These are phyloP conservation scores for Periophthalmus magnuspinnatus DNA, from an alignment of 2,797 vertebrate species.

Conservation along the genomic window DNA sequence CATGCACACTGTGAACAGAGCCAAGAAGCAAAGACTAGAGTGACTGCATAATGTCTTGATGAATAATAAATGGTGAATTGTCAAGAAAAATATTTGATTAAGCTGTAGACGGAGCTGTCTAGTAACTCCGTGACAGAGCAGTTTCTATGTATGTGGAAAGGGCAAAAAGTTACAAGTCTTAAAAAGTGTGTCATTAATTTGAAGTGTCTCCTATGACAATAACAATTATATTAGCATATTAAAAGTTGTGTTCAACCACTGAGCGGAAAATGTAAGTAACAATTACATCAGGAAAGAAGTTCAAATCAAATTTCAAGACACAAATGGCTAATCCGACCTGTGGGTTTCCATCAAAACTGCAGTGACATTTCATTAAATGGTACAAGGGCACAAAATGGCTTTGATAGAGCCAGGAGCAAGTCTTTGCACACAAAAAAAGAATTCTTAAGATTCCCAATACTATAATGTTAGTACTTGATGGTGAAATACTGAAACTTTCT, in stretches of 20 bases:
- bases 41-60: conserved; percentile 15
- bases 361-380: conserved; percentile 1
- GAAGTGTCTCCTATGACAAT: not conserved
- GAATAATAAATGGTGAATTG: conserved; percentile 5
- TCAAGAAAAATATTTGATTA: conserved; percentile 11
- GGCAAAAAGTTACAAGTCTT: not conserved
- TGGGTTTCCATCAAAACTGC: not conserved
- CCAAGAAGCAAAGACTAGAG: not conserved
- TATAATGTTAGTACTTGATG: not conserved
- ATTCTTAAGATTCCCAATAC: not conserved
- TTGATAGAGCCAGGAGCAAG: not conserved
- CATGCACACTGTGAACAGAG: not conserved
- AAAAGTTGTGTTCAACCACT: not conserved
- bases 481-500: not conserved
- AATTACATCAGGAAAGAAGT: not conserved
- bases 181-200: not conserved
- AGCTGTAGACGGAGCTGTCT: not conserved
- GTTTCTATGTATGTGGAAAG: not conserved
- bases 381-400: not conserved
- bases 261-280: not conserved
- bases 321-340: not conserved
- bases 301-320: not conserved
- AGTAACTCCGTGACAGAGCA: not conserved
- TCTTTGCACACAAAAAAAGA: not conserved
- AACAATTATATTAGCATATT: not conserved